Base-by-base conservation (phyloP, 2,888 invertebrate species). In the Cantharis rustica region DNA sequence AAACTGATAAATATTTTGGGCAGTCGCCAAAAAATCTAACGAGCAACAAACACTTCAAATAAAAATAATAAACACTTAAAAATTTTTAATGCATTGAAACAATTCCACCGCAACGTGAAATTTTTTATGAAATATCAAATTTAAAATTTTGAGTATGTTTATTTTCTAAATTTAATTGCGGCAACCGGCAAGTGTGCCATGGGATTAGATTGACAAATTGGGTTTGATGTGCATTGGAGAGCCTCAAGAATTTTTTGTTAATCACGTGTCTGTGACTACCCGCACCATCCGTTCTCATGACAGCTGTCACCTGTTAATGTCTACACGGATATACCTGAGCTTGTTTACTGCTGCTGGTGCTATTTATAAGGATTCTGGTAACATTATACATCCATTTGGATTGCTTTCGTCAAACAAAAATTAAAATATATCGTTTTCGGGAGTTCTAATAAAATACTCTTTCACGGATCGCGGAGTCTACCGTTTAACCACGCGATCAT, bases 251-350 rank as follows among this genome's bases (percentile, higher is more conserved):
- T 69, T 69, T 63, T 71, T 75, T 62, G 61, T 70, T 23, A 66
- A 62, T 76, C 71, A 73, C 62, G 70, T 68, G 68, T 71, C 68
- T 74, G 71, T 73, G 73, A 73, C 73, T 73, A 68, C 61, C 31
- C 68, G 71, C 73, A 73, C 70, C 69, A 70, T 72, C 71, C 73
- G 20, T 69, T 76, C 20, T 16, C 71, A 68, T 76, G 73, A 73
- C 76, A 76, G 76, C 73, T 76, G 76, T 76, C 76, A 76, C 76
- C 76, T 76, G 76, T 76, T 76, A 76, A 76, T 73, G 76, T 76
- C 76, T 76, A 70, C 62, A 69, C 68, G 73, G 71, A 76, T 76
- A 76, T 76, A 76, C 76, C 76, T 76, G 76, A 62, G 76, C 71
- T 71, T 76, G 76, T 76, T 76, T 76, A 76, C 73, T 73, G 73